Conservation (phyloP, 2,113 vertebrate species). For the Caretta caretta region DNA sequence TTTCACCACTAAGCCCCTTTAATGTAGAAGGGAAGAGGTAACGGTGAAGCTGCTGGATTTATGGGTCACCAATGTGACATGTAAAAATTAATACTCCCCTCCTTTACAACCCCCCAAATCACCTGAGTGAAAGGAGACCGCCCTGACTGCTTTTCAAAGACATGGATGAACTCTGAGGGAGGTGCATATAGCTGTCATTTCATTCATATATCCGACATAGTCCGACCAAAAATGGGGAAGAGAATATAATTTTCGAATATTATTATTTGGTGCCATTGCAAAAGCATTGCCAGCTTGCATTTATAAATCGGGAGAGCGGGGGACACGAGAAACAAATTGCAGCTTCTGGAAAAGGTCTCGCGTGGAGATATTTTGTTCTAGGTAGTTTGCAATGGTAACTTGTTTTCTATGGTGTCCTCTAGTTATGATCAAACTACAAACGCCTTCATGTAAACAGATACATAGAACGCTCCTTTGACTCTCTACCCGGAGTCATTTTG, state of each 20-base stretch:
- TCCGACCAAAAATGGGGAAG: slow-evolving; percentile 13
- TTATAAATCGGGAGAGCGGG: not conserved
- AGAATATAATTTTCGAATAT: slow-evolving; percentile 33
- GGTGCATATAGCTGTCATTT: not conserved
- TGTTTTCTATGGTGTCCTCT: not conserved
- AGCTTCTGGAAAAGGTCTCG: not conserved
- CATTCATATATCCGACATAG: not conserved
- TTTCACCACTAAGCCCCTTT: not conserved
- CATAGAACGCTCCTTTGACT: slow-evolving; percentile 13
- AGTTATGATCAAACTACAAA: not conserved
- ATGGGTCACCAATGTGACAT: slow-evolving; percentile 56
- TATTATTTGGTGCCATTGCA: slow-evolving; percentile 42
- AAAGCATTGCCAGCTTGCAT: not conserved
- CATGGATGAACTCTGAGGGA: not conserved
- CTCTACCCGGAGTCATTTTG: not conserved
- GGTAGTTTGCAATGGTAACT: not conserved
- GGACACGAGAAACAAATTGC: too few species aligned
- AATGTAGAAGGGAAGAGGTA: slow-evolving; percentile 2
- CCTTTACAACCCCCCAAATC: slow-evolving; percentile 45
- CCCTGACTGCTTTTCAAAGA: not conserved
- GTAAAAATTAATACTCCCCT: slow-evolving; percentile 40
- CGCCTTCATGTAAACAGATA: not conserved
- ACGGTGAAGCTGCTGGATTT: slow-evolving; percentile 54
- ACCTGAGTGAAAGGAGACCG: not conserved
- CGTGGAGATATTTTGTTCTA: not conserved